Evolutionary conservation across 2,797 vertebrate genomes (phyloP).

Genomic region (Pachyuromys duprasi): DNA sequence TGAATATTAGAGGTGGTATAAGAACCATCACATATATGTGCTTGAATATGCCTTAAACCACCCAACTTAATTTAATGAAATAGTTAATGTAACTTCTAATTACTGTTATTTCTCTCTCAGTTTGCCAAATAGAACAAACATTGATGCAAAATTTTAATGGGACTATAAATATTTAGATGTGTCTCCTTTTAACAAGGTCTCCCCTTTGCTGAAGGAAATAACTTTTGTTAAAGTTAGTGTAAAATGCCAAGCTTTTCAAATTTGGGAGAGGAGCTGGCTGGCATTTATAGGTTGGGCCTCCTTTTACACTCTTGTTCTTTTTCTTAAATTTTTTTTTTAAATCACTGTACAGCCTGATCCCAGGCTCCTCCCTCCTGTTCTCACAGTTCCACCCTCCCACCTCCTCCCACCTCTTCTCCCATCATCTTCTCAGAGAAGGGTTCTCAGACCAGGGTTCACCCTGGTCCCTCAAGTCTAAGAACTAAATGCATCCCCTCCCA

Average conservation of each 20-base stretch:
- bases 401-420: too few species aligned
- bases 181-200: conserved; percentile 25
- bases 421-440: too few species aligned
- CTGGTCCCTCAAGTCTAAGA: too few species aligned
- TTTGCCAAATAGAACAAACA: conserved; percentile 18
- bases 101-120: conserved; percentile 28
- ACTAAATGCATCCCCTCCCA: too few species aligned
- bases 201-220: conserved; percentile 19
- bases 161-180: not conserved
- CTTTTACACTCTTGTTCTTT: not conserved
- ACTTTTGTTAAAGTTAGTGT: not conserved
- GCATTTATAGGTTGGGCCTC: not conserved
- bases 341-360: too few species aligned
- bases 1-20: not conserved
- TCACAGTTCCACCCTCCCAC: too few species aligned
- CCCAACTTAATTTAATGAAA: conserved; percentile 19
- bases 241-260: not conserved
- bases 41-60: conserved; percentile 13
- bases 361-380: too few species aligned
- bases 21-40: not conserved
- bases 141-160: conserved; percentile 33
- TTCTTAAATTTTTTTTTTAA: too few species aligned
- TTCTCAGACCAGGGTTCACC: too few species aligned
- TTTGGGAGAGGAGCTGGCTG: not conserved
- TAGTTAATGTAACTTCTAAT: conserved; percentile 27